phyloP scores from a whole-genome alignment of 2,797 vertebrate species.

The Takifugu rubripes region DNA sequence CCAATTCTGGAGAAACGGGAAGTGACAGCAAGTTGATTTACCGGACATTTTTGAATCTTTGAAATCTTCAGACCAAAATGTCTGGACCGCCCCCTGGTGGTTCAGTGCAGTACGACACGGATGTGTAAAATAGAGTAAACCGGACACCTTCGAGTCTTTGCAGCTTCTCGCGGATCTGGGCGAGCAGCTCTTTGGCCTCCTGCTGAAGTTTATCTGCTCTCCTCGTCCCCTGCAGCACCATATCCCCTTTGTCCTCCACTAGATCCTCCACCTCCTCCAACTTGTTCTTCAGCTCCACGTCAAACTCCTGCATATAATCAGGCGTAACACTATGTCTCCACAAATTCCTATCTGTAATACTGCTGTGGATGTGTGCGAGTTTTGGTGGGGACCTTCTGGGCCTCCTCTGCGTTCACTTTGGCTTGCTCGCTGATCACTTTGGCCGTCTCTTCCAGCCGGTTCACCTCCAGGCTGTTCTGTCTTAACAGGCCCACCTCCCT shows the following conservation, averaged over 20 bases:
- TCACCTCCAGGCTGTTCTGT: constrained; percentile 75
- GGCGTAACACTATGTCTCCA: neutral
- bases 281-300: constrained; percentile 78
- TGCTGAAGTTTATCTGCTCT: constrained; percentile 82
- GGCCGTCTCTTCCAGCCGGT: constrained; percentile 60
- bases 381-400: constrained; percentile 76
- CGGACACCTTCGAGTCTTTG: constrained; percentile 81
- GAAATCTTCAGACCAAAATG: no score
- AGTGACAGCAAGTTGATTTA: neutral
- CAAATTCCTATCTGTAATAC: neutral
- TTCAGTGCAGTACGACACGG: no score
- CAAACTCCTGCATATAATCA: constrained; percentile 75
- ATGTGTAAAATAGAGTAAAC: no score
- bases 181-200: constrained; percentile 85
- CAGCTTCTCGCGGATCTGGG: constrained; percentile 84
- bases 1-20: constrained; percentile 79
- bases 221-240: constrained; percentile 80
- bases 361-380: constrained; percentile 6
- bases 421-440: constrained; percentile 63
- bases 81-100: no score
- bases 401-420: constrained; percentile 72
- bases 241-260: constrained; percentile 80
- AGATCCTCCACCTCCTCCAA: constrained; percentile 77
- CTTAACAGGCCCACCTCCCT: constrained; percentile 79
- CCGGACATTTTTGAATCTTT: neutral